Percentiles rank a stretch among this genome's conserved stretches.
Conservation (phyloP, 2,113 vertebrate species). For the Epinephelus moara region DNA sequence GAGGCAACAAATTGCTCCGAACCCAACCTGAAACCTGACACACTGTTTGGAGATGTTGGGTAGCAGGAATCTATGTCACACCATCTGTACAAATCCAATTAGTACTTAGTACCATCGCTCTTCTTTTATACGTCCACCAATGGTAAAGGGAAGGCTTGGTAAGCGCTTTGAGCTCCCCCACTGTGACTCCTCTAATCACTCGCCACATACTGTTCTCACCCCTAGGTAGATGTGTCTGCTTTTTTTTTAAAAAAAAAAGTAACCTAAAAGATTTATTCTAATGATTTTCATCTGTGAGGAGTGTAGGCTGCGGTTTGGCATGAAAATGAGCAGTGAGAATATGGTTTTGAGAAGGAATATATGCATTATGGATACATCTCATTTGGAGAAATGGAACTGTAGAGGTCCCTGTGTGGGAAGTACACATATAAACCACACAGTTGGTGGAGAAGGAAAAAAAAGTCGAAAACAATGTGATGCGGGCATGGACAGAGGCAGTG, state of each 20-base stretch:
- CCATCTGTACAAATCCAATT: constrained; percentile 37
- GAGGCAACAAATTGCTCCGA: constrained; percentile 3
- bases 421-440: constrained; percentile 15
- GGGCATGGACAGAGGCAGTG: constrained; percentile 22
- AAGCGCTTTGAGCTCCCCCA: constrained; percentile 31
- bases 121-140: constrained; percentile 19
- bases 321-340: constrained; percentile 49
- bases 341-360: constrained; percentile 44
- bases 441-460: constrained; percentile 7
- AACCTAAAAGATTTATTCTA: constrained; percentile 65
- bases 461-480: constrained; percentile 26
- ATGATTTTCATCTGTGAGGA: constrained; percentile 56
- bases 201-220: constrained; percentile 21
- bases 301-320: constrained; percentile 13
- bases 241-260: constrained; percentile 39
- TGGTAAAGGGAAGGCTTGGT: constrained; percentile 11
- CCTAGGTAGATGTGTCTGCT: constrained; percentile 27
- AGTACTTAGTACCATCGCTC: constrained; percentile 19
- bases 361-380: constrained; percentile 49
- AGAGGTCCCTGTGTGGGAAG: constrained; percentile 15
- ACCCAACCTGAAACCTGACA: constrained; percentile 14
- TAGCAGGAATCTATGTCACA: constrained; percentile 6
- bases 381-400: not conserved
- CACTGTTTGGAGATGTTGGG: constrained; percentile 9
- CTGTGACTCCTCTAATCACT: constrained; percentile 48